Evolutionary conservation across 1,140 invertebrate species (phyloP).

Genomic region (Euglossa dilemma): DNA sequence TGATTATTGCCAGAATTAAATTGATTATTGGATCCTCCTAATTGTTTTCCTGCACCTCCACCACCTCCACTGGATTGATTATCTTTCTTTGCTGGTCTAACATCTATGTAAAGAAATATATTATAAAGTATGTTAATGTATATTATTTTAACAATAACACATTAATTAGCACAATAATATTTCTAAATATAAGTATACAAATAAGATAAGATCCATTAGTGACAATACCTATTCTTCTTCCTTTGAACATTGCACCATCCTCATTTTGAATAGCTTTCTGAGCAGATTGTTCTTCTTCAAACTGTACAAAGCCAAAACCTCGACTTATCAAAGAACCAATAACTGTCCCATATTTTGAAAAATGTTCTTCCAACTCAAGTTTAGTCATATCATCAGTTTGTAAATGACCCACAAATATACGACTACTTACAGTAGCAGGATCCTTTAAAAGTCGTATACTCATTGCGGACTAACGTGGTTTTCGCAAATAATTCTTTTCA

Average conservation of each 20-base stretch:
- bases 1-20: slow-evolving; percentile 59
- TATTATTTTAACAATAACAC: neutral
- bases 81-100: slow-evolving; percentile 83
- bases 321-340: slow-evolving; percentile 88
- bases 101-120: slow-evolving; percentile 78
- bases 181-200: neutral
- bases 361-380: slow-evolving; percentile 89
- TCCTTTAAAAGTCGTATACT: slow-evolving; percentile 85
- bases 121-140: slow-evolving; percentile 7
- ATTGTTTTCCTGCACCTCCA: slow-evolving; percentile 50
- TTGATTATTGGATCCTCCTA: slow-evolving; percentile 50
- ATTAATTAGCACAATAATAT: neutral
- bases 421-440: slow-evolving; percentile 86
- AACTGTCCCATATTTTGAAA: slow-evolving; percentile 88
- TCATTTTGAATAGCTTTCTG: slow-evolving; percentile 88
- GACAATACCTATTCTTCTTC: slow-evolving; percentile 82
- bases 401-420: slow-evolving; percentile 90
- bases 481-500: neutral
- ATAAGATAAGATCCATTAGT: neutral
- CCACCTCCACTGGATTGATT: slow-evolving; percentile 67
- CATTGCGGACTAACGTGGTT: slow-evolving; percentile 62
- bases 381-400: slow-evolving; percentile 85
- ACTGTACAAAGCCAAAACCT: slow-evolving; percentile 94
- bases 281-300: slow-evolving; percentile 88
- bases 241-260: slow-evolving; percentile 87